Base-by-base conservation (phyloP, 2,113 vertebrate species). In the Triplophysa tibetana region DNA sequence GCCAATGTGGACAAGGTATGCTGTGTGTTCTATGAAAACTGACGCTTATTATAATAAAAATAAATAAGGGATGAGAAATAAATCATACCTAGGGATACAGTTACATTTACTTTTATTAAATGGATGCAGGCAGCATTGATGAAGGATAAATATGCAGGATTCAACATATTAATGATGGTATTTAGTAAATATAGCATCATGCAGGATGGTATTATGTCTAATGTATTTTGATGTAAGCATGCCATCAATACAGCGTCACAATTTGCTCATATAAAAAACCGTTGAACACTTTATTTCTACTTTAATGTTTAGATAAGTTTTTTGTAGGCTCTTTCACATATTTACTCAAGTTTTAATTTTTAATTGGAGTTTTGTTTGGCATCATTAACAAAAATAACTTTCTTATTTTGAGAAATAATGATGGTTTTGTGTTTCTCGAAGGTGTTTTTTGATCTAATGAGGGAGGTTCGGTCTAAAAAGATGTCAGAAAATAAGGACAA, bases 381-480 rank as follows among this genome's bases (percentile, higher is more conserved):
- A 7, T 16, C 12, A 29, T 19, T 16, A 60, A 43, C 7, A 7
- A 38, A 38, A 38, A 38, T 6, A 38, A 38, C 12, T 24, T 24
- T n/a, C 54, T 64, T 48, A 48, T 26, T 23, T 23, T 23, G 75
- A 26, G 14, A 41, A 77, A 77, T 70, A 52, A 62, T 38, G 19
- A 12, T 17, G 9, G 4, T 7, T 79, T 80, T 58, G 41, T 70
- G 19, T 26, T 61, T 38, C 74, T 67, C 82, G 23, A 70, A 98
- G 97, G 97, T 98, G 21, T 99, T 99, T 89, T 99, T 99, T 90
- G 98, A 99, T 88, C 92, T 99, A 82, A 99, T 99, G 98, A 94
- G 97, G 81, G 97, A 99, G 90, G 94, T 99, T 80, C 93, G 96
- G 89, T 92, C 96, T 82, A 99, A 98, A 92, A 99, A 99, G 91